Conservation (phyloP, 2,113 vertebrate species). For the Ibidorhyncha struthersii region DNA sequence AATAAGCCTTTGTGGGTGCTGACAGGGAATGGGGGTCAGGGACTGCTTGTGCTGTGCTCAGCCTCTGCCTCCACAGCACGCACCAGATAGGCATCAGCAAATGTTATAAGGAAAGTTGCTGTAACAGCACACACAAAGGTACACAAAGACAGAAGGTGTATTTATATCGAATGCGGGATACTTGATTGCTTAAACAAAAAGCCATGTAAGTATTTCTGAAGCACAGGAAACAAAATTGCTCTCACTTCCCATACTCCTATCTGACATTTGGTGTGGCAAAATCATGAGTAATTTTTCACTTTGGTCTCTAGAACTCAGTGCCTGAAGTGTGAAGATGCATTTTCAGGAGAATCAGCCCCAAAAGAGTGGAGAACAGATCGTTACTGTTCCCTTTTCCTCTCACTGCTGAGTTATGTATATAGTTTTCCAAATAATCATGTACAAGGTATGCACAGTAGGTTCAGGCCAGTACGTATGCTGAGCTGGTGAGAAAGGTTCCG, state of each 20-base stretch:
- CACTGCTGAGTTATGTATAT: neutral
- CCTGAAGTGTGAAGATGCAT: neutral
- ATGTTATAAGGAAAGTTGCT: neutral
- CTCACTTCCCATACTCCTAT: neutral
- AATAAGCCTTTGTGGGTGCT: neutral
- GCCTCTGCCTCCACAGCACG: neutral
- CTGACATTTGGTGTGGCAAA: neutral
- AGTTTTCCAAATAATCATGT: neutral
- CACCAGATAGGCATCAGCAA: neutral
- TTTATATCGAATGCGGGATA: neutral
- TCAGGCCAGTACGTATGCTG: neutral
- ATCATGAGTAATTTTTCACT: neutral
- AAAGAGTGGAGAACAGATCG: neutral
- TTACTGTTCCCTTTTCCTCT: neutral
- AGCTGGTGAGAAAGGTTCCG: neutral
- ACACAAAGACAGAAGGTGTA: neutral
- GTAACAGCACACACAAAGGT: neutral
- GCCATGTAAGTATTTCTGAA: neutral
- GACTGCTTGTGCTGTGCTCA: neutral
- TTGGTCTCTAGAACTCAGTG: neutral
- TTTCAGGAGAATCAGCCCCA: neutral
- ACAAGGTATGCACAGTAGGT: neutral
- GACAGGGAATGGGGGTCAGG: neutral
- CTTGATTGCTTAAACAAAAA: neutral
- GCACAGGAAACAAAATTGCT: neutral